A percentile compares a stretch with the other conserved stretches of the same genome.
Evolutionary conservation across 2,797 vertebrate species (phyloP).

Genomic region (Gymnopithys bicolor): DNA sequence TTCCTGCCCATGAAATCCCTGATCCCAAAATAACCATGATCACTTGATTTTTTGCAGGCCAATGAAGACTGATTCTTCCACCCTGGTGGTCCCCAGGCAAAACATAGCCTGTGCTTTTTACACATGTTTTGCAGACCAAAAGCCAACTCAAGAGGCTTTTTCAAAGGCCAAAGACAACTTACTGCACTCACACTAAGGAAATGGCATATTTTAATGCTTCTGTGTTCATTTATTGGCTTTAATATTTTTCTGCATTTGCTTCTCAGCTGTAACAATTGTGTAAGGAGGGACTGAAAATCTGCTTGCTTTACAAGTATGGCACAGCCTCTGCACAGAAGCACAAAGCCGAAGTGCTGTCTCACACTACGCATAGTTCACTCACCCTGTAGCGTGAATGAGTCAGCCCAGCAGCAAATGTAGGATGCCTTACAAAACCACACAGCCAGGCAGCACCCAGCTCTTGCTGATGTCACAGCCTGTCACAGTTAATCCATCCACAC

Average conservation of each 20-base stretch:
- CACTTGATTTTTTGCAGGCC: not conserved
- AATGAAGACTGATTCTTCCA: not conserved
- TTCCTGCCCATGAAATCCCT: not conserved
- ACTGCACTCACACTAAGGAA: not conserved
- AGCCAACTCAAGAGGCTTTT: not conserved
- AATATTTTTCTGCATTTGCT: not conserved
- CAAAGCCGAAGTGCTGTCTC: not conserved
- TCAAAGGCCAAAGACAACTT: not conserved
- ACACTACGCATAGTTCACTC: not conserved
- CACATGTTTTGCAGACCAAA: not conserved
- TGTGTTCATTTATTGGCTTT: not conserved
- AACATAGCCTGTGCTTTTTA: not conserved
- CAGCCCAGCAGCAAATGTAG: not conserved
- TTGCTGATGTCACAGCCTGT: slow-evolving; percentile 55
- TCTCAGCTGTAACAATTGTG: not conserved
- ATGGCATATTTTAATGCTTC: not conserved
- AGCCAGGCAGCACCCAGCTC: slow-evolving; percentile 14
- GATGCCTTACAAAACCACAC: not conserved
- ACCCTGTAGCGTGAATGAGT: accelerated
- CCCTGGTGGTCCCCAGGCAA: not conserved
- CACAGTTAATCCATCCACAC: slow-evolving; percentile 36
- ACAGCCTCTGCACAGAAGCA: not conserved
- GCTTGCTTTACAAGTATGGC: not conserved
- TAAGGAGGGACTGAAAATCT: not conserved
- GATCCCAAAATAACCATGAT: not conserved